A percentile compares a stretch with the other conserved stretches of the same genome.
These are phyloP conservation scores for Amphimallon solstitiale DNA, from an alignment of 2,888 invertebrate species.

Conservation along the genomic window DNA sequence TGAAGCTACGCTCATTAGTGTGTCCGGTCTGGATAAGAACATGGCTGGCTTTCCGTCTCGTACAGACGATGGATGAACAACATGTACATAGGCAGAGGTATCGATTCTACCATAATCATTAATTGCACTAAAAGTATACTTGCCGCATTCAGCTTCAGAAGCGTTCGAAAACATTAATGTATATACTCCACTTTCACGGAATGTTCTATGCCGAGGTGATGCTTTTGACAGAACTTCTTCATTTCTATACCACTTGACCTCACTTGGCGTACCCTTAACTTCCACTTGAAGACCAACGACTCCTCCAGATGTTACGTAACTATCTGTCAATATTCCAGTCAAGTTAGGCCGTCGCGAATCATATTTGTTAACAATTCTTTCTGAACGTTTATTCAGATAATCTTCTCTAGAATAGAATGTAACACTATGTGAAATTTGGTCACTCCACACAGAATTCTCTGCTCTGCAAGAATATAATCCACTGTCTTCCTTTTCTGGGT, in stretches of 20 bases:
- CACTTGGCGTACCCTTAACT: constrained; percentile 76
- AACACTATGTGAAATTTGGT: constrained; percentile 79
- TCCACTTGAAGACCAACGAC: constrained; percentile 85
- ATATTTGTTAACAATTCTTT: constrained; percentile 58
- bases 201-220: constrained; percentile 73
- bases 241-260: constrained; percentile 81
- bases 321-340: constrained; percentile 74
- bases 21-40: constrained; percentile 82
- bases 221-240: constrained; percentile 66
- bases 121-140: constrained; percentile 80
- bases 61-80: constrained; percentile 69
- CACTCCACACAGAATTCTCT: constrained; percentile 76
- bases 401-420: constrained; percentile 67
- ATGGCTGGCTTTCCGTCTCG: constrained; percentile 80
- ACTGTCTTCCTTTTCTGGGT: constrained; percentile 75
- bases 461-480: constrained; percentile 82
- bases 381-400: constrained; percentile 62
- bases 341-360: constrained; percentile 76
- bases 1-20: constrained; percentile 76
- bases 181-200: constrained; percentile 76
- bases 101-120: constrained; percentile 80
- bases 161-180: constrained; percentile 79
- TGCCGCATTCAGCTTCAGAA: constrained; percentile 77
- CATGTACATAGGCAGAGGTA: constrained; percentile 77
- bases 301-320: constrained; percentile 79